Percentiles rank a stretch among this genome's conserved stretches.
phyloP scores from a whole-genome alignment of 2,113 vertebrate genomes.

The Nymphicus hollandicus region DNA sequence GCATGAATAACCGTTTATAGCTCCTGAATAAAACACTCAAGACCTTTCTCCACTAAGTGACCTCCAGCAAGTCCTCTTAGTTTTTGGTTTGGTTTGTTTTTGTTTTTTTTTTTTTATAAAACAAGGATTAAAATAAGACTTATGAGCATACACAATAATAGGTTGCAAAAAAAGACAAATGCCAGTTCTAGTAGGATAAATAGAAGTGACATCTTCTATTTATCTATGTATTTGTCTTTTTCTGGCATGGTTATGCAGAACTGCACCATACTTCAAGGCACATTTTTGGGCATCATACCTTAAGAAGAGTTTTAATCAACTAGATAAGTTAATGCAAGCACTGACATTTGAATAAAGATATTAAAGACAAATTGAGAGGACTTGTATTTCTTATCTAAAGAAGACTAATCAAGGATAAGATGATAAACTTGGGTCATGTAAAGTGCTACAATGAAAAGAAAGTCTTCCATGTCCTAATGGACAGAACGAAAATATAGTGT shows the following conservation, averaged over 20 bases:
- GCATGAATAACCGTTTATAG: background rate
- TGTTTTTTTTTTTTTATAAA: background rate
- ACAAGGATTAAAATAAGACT: background rate
- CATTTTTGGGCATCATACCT: background rate
- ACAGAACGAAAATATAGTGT: background rate
- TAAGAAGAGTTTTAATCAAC: background rate
- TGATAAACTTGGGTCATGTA: background rate
- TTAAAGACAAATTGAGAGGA: background rate
- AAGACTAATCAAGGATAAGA: background rate
- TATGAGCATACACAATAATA: background rate
- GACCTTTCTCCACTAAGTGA: background rate
- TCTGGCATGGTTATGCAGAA: background rate
- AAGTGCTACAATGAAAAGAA: background rate
- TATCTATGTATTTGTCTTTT: background rate
- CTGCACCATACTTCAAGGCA: background rate
- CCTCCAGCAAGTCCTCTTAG: background rate
- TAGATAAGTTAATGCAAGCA: background rate
- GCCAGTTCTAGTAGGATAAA: background rate
- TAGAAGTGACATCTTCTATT: background rate
- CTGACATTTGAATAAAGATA: background rate
- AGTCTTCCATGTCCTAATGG: background rate
- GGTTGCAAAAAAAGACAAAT: background rate
- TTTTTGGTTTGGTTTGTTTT: background rate
- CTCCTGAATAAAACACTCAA: background rate
- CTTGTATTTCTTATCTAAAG: background rate